These are phyloP conservation scores for Trilocha varians DNA, from an alignment of 2,888 invertebrate species.

Conservation along the genomic window DNA sequence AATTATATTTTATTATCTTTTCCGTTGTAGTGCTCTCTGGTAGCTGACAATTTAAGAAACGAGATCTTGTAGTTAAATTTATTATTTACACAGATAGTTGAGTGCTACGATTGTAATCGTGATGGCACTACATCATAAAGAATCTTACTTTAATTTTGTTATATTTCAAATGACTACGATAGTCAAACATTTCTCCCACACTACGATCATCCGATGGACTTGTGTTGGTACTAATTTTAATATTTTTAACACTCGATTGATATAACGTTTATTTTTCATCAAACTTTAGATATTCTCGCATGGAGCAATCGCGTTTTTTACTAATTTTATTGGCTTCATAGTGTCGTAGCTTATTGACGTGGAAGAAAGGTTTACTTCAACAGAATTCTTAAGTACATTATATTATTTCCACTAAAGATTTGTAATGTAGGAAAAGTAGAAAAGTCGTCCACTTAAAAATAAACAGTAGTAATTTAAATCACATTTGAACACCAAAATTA, in stretches of 20 bases:
- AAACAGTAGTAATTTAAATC: background rate
- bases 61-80: constrained; percentile 45
- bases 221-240: too few species aligned
- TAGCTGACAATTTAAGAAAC: constrained; percentile 54
- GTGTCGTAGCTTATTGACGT: too few species aligned
- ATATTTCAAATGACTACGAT: background rate
- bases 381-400: background rate
- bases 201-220: too few species aligned
- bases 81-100: constrained; percentile 38
- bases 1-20: constrained; percentile 52
- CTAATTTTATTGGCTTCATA: too few species aligned
- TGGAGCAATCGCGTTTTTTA: too few species aligned
- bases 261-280: too few species aligned
- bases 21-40: constrained; percentile 55
- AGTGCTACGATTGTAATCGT: constrained; percentile 29
- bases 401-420: background rate
- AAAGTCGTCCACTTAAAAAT: background rate
- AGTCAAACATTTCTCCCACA: too few species aligned
- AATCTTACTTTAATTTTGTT: background rate
- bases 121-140: constrained; percentile 41
- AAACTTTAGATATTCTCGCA: too few species aligned
- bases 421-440: background rate
- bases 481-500: background rate
- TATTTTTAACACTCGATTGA: too few species aligned
- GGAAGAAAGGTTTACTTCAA: too few species aligned